Conservation (phyloP, 2,797 vertebrate species). For the Chelmon rostratus region DNA sequence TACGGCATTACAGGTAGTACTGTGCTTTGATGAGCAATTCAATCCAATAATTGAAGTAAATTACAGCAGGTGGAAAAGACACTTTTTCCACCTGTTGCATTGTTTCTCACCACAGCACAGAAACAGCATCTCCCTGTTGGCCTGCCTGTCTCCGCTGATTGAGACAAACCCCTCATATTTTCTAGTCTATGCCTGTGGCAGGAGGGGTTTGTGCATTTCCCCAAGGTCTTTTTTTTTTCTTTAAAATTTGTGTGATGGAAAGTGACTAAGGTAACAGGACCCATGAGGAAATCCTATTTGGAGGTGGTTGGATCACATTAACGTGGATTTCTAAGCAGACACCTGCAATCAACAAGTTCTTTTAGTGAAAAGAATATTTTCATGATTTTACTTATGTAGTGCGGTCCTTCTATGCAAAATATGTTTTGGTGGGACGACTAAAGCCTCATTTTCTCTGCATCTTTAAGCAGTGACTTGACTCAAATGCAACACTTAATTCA, state of each 20-base stretch:
- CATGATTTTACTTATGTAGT: background rate
- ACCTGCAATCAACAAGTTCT: conserved; percentile 1
- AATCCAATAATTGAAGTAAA: background rate
- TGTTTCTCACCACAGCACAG: background rate
- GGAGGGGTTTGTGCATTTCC: conserved; percentile 63
- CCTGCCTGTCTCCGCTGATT: conserved; percentile 38
- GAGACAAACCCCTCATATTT: conserved; percentile 67
- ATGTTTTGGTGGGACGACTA: background rate
- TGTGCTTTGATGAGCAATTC: background rate
- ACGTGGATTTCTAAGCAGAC: conserved; percentile 25
- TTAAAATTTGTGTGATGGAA: conserved; percentile 79
- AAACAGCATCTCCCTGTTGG: conserved; percentile 19
- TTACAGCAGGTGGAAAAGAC: background rate
- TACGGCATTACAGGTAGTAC: background rate
- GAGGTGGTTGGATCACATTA: conserved; percentile 57
- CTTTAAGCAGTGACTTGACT: background rate
- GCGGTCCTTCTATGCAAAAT: background rate
- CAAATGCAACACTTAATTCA: conserved; percentile 13
- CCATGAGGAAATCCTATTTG: conserved; percentile 65
- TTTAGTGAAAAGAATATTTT: conserved; percentile 2
- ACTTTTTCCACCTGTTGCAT: background rate
- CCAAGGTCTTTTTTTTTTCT: conserved; percentile 56
- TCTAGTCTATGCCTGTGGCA: conserved; percentile 31
- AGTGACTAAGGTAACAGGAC: conserved; percentile 84
- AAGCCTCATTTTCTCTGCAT: background rate